These are phyloP conservation scores for Cricetomys ansorgei DNA, from an alignment of 2,113 vertebrate genomes.

Conservation along the genomic window DNA sequence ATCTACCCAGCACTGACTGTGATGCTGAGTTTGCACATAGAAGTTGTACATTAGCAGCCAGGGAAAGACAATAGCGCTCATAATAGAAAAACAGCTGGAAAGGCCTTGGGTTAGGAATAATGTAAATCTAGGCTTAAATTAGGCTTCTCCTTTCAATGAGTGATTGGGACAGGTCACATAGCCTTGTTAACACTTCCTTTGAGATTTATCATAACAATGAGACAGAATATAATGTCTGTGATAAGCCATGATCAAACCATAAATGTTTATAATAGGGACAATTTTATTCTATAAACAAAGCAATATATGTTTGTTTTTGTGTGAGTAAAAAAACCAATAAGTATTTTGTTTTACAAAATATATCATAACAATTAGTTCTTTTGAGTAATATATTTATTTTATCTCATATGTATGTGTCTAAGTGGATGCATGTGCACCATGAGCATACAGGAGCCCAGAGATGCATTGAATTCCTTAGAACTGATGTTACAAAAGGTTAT, in stretches of 20 bases:
- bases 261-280: neutral
- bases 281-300: neutral
- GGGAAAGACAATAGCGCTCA: neutral
- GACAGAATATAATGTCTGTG: neutral
- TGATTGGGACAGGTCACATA: neutral
- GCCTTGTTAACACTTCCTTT: neutral
- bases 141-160: neutral
- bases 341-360: neutral
- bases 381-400: no score
- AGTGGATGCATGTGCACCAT: no score
- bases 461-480: no score
- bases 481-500: no score
- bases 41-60: neutral
- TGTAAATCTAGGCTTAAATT: neutral
- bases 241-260: neutral
- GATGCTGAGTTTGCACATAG: neutral
- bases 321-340: neutral
- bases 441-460: no score
- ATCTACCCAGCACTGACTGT: neutral
- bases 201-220: neutral
- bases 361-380: neutral
- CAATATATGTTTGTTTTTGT: neutral
- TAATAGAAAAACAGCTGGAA: neutral
- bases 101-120: neutral
- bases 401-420: no score